These are phyloP conservation scores for Oscheius sp. DNA, from an alignment of 1,140 invertebrate genomes.

Conservation along the genomic window DNA sequence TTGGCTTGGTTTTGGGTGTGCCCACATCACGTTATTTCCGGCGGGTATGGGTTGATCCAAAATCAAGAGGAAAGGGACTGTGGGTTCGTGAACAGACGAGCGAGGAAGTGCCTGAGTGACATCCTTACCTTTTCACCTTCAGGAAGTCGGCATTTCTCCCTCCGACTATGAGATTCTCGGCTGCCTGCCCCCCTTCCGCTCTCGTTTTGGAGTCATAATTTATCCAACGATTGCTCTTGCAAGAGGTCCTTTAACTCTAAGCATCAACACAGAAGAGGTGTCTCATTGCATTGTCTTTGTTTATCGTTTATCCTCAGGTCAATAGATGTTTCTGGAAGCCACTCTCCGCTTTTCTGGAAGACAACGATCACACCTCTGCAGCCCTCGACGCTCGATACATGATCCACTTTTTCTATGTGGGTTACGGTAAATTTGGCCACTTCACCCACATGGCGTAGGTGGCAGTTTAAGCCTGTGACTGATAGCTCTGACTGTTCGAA, in stretches of 20 bases:
- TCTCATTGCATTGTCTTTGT: neutral
- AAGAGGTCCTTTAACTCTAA: neutral
- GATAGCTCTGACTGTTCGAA: too few relatives aligned
- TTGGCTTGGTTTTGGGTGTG: too few relatives aligned
- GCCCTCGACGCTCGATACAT: neutral
- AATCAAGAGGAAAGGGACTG: neutral
- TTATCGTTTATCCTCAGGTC: neutral
- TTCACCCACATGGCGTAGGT: too few relatives aligned
- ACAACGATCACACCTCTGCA: neutral
- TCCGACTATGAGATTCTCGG: constrained; percentile 27
- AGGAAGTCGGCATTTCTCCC: constrained; percentile 20
- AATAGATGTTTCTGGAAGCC: constrained; percentile 18
- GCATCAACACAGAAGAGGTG: neutral
- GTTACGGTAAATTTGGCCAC: too few relatives aligned
- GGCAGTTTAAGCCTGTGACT: too few relatives aligned
- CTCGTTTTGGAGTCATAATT: constrained; percentile 23
- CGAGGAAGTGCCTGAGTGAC: neutral
- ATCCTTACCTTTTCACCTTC: constrained; percentile 4
- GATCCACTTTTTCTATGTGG: constrained; percentile 22
- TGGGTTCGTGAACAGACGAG: neutral
- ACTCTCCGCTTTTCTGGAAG: constrained; percentile 5
- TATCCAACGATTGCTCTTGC: constrained; percentile 23
- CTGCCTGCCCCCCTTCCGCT: constrained; percentile 22
- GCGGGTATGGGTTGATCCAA: neutral
- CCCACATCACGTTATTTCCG: too few relatives aligned